These are phyloP conservation scores for Phrynocephalus guinanensis DNA, from an alignment of 2,797 vertebrate genomes.

Conservation along the genomic window DNA sequence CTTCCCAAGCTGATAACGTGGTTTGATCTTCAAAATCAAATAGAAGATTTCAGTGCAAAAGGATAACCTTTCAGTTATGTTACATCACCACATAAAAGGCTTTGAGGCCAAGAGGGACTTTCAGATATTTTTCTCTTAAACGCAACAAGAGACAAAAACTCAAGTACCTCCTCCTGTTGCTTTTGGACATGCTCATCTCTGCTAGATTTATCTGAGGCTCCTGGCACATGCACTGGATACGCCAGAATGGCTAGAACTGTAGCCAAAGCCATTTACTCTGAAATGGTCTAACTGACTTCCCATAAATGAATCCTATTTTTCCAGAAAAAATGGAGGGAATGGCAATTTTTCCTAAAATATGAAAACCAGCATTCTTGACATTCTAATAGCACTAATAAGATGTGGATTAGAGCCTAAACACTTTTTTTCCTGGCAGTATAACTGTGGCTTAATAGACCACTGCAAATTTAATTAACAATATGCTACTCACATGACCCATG, in stretches of 20 bases:
- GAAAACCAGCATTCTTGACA: not conserved
- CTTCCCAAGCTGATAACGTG: not conserved
- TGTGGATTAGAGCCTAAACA: not conserved
- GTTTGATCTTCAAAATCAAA: conserved; percentile 27
- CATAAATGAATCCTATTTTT: not conserved
- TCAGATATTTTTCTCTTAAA: not conserved
- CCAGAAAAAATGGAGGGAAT: not conserved
- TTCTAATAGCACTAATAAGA: not conserved
- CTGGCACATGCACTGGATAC: not conserved
- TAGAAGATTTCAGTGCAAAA: not conserved
- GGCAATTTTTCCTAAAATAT: not conserved
- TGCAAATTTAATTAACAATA: not conserved
- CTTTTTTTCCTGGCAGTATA: not conserved
- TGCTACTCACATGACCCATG: not conserved
- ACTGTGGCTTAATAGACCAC: not conserved
- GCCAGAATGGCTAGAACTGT: not conserved
- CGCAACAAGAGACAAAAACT: not conserved
- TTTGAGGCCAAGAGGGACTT: not conserved
- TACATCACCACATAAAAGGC: not conserved
- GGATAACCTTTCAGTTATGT: not conserved
- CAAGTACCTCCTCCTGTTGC: not conserved
- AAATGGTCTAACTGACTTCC: not conserved
- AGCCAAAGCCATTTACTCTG: not conserved
- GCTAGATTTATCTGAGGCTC: not conserved
- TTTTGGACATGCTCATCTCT: not conserved